Base-by-base conservation (phyloP, 1,140 invertebrate genomes). In the Monochamus saltuarius region DNA sequence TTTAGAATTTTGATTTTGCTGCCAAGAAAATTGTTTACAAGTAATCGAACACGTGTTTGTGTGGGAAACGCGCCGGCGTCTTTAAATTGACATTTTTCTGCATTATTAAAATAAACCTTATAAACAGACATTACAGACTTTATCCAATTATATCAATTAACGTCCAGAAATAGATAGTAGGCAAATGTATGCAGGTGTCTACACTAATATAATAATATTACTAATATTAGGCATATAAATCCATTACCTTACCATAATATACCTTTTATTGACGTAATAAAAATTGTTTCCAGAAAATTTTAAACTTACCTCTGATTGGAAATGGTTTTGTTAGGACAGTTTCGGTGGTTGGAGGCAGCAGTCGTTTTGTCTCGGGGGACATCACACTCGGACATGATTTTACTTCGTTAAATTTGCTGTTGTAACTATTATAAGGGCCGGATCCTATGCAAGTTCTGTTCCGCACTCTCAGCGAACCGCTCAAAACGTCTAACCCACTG, bases 251-350 rank as follows among this genome's bases (percentile, higher is more conserved):
- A 29, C 22, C 22, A 29, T 29, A n/a, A n/a, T n/a, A 29, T 29
- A 29, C 22, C 6, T 3, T 29, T 29, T 29, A 29, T 29, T 29
- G 22, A 29, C 16, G 19, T 39, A 19, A 22, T 36, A 29, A 16
- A 29, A 60, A 56, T 55, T 6, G 36, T 17, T 39, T 19, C 9
- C 46, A 14, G 22, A 49, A 17, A 17, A 3, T n/a, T 49, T 0
- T 0, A 22, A 36, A 71, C 71, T 81, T 80, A 86, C 89, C 89
- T 82, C 89, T 81, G 52, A 91, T 89, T 14, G 89, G 90, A 75
- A 92, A 91, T 37, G 89, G 89, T 79, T 92, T 92, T 8, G 90
- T 92, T 81, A 90, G 89, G 47, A 91, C 88, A 11, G 89, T 91
- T 71, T 91, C 89, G 34, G 87, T 85, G 17, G 86, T 89, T 13